Conservation (phyloP, 2,113 vertebrate genomes). For the Neogobius melanostomus region DNA sequence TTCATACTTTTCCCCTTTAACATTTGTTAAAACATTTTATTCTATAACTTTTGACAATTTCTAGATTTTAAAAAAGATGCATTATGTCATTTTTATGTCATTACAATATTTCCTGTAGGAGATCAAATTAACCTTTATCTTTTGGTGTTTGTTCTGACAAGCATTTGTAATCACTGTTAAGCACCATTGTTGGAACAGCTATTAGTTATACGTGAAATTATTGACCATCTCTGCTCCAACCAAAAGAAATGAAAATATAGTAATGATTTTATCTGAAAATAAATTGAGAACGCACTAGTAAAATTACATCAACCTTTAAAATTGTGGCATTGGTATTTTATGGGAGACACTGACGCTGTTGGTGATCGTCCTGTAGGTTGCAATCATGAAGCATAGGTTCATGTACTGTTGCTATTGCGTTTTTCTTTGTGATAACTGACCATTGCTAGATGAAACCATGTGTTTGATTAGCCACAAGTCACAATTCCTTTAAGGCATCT, state of each 20-base stretch:
- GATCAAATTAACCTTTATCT: constrained; percentile 52
- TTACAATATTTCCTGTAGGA: constrained; percentile 47
- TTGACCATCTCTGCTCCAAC: constrained; percentile 53
- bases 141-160: constrained; percentile 72
- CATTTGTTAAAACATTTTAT: constrained; percentile 35
- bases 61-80: constrained; percentile 18
- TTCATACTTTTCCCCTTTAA: background rate
- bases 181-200: constrained; percentile 51
- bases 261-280: constrained; percentile 32
- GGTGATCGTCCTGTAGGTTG: constrained; percentile 29
- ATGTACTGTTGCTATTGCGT: background rate
- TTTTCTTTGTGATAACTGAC: background rate
- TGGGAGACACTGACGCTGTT: constrained; percentile 23
- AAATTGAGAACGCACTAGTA: constrained; percentile 15
- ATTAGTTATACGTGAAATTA: constrained; percentile 47
- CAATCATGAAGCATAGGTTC: constrained; percentile 5
- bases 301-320: constrained; percentile 9
- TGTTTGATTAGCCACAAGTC: background rate
- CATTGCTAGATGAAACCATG: background rate
- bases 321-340: constrained; percentile 12
- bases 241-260: constrained; percentile 27
- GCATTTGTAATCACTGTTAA: constrained; percentile 57
- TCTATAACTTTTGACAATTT: constrained; percentile 13
- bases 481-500: background rate
- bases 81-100: constrained; percentile 51